Conservation (phyloP, 2,113 vertebrate species). For the Salvelinus sp. region DNA sequence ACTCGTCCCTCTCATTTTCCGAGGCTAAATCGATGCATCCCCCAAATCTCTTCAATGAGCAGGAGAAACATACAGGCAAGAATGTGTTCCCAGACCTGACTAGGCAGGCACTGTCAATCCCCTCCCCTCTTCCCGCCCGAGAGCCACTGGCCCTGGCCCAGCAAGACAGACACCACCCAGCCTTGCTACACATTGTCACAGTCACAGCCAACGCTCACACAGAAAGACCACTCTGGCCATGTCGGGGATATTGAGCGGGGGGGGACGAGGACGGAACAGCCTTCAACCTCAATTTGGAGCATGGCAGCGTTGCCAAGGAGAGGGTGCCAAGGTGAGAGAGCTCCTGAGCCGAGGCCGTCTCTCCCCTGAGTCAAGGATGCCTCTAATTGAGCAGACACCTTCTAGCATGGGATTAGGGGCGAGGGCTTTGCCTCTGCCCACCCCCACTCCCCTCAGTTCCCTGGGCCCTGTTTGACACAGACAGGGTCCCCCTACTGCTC, state of each 20-base stretch:
- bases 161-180: too few relatives aligned
- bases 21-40: neutral
- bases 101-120: too few relatives aligned
- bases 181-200: too few relatives aligned
- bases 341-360: neutral
- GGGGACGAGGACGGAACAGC: neutral
- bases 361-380: conserved; percentile 2
- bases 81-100: neutral
- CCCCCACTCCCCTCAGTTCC: neutral
- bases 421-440: neutral
- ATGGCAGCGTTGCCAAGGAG: neutral
- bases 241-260: neutral
- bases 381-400: conserved; percentile 5
- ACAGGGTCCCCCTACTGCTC: neutral
- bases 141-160: too few relatives aligned
- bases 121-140: too few relatives aligned
- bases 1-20: neutral
- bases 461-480: neutral
- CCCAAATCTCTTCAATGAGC: neutral
- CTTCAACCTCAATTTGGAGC: neutral
- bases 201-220: neutral
- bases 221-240: neutral
- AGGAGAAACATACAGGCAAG: neutral
- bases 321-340: neutral
- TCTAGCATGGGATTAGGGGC: neutral